A percentile compares a stretch with the other conserved stretches of the same genome.
phyloP scores from a whole-genome alignment of 2,113 vertebrate species.

The Gnathochromis pfefferi region DNA sequence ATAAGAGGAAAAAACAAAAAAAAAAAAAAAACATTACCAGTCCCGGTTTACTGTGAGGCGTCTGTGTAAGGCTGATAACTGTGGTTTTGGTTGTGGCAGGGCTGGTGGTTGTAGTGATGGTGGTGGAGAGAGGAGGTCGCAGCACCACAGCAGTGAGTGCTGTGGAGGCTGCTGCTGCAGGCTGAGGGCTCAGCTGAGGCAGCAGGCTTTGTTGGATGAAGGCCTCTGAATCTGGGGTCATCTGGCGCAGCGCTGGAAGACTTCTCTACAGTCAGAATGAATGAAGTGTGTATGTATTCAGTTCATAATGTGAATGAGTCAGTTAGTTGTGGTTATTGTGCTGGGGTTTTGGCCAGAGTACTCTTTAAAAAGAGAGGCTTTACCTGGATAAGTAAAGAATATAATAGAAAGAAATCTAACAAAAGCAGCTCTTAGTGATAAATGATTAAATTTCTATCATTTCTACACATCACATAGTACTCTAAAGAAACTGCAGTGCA shows the following conservation, averaged over 20 bases:
- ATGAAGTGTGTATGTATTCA: not conserved
- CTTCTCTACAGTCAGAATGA: conserved; percentile 76
- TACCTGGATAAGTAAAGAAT: not conserved
- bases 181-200: conserved; percentile 73
- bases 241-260: conserved; percentile 89
- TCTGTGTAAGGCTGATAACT: conserved; percentile 83
- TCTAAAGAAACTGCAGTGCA: not conserved
- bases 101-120: conserved; percentile 58
- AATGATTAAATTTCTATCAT: not conserved
- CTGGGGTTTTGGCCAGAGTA: not conserved
- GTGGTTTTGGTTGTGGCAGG: conserved; percentile 58
- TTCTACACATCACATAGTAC: not conserved
- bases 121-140: conserved; percentile 75
- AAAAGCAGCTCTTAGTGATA: not conserved
- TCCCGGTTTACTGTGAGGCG: conserved; percentile 77
- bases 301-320: not conserved
- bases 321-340: not conserved
- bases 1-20: too few species aligned
- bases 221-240: conserved; percentile 87
- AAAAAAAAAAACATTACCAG: conserved; percentile 67
- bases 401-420: not conserved
- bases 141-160: conserved; percentile 80
- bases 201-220: conserved; percentile 95
- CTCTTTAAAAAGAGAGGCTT: not conserved
- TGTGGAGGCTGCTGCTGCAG: conserved; percentile 61